These are phyloP conservation scores for Neuroscelio doddi DNA, from an alignment of 2,888 invertebrate genomes.

Conservation along the genomic window DNA sequence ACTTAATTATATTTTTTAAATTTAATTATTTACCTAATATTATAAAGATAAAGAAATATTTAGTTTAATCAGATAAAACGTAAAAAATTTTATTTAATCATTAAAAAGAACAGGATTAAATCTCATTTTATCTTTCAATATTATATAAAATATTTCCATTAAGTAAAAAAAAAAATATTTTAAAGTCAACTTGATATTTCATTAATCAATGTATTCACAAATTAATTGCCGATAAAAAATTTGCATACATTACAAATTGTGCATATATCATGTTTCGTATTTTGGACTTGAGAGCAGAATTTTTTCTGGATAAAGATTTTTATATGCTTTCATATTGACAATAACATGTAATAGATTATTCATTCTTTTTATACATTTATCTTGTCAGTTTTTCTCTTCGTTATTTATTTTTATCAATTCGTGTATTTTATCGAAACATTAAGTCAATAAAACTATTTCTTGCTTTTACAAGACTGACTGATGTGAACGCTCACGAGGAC, in stretches of 20 bases:
- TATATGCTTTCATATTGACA: neutral
- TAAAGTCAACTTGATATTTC: neutral
- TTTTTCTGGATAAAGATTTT: neutral
- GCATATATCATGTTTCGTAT: neutral
- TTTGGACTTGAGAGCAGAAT: neutral
- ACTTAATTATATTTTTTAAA: too few relatives aligned
- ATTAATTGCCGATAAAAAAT: neutral
- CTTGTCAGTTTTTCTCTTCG: neutral
- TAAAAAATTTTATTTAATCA: too few relatives aligned
- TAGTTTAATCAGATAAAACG: too few relatives aligned
- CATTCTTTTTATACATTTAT: neutral
- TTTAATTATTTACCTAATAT: too few relatives aligned
- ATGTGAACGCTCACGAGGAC: too few relatives aligned
- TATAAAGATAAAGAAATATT: too few relatives aligned
- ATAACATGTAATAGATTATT: neutral
- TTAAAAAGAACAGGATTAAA: too few relatives aligned
- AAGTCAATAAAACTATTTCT: neutral
- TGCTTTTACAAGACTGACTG: too few relatives aligned
- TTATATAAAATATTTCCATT: too few relatives aligned
- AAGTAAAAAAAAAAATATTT: too few relatives aligned
- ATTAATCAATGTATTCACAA: neutral
- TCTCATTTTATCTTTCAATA: too few relatives aligned
- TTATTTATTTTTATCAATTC: neutral
- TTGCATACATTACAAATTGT: neutral
- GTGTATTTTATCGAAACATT: neutral